Evolutionary conservation across 2,113 vertebrate genomes (phyloP).

Genomic region (Noctilio leporinus): DNA sequence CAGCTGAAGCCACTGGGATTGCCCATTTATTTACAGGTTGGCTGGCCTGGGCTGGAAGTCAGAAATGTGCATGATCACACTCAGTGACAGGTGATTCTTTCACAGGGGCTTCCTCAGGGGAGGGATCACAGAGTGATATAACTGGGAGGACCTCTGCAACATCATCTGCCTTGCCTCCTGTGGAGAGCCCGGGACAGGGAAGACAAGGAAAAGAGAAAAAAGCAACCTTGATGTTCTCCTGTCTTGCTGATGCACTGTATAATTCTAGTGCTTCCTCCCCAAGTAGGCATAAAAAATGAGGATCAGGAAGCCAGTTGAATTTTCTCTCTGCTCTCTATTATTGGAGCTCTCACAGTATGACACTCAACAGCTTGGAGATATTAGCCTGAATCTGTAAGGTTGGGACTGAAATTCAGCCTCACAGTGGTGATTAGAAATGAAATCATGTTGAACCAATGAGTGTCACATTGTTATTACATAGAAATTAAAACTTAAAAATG

Average conservation of each 20-base stretch:
- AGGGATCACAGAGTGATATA: neutral
- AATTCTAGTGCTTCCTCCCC: neutral
- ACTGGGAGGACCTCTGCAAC: neutral
- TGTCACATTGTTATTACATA: constrained; percentile 24
- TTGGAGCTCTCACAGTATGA: neutral
- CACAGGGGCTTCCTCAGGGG: neutral
- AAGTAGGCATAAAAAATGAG: neutral
- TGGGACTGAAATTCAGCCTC: neutral
- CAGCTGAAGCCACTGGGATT: neutral
- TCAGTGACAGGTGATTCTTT: neutral
- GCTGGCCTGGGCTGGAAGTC: constrained; percentile 2
- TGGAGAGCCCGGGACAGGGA: neutral
- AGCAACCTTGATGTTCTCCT: neutral
- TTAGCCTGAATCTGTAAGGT: neutral
- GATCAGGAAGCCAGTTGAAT: neutral
- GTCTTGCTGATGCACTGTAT: neutral
- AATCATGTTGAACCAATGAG: neutral
- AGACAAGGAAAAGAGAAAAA: neutral
- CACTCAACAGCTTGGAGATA: neutral
- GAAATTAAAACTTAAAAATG: constrained; percentile 32
- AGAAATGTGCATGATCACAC: neutral
- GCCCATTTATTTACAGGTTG: neutral
- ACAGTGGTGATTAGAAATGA: constrained; percentile 12
- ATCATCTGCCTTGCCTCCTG: neutral
- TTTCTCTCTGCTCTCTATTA: neutral